Evolutionary conservation across 2,888 invertebrate species (phyloP).

Genomic region (Alitta virens): DNA sequence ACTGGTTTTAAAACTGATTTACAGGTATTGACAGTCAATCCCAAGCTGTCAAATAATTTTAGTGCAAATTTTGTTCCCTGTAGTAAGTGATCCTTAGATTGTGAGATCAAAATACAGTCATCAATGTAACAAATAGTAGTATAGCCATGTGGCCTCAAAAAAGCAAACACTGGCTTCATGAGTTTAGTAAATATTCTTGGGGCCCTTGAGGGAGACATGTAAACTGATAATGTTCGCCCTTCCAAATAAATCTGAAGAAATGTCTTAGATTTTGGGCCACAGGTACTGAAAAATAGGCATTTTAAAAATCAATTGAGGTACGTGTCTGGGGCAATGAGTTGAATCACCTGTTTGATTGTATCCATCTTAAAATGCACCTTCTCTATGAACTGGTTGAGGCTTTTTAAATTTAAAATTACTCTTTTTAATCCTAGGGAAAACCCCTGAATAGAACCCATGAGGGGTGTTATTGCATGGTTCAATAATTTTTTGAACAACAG

Average conservation of each 20-base stretch:
- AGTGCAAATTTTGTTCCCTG: not conserved
- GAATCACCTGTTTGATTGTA: not conserved
- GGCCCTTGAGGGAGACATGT: conserved; percentile 4
- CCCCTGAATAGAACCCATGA: too few relatives aligned
- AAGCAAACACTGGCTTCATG: conserved; percentile 4
- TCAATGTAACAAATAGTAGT: conserved; percentile 2
- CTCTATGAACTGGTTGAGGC: not conserved
- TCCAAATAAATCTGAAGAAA: conserved; percentile 6
- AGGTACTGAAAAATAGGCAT: conserved; percentile 6
- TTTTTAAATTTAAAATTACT: not conserved
- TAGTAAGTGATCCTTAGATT: too few relatives aligned
- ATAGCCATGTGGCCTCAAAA: not conserved
- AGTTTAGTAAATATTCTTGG: conserved; percentile 10
- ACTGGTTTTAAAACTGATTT: too few relatives aligned
- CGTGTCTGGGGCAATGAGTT: not conserved
- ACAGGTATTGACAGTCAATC: too few relatives aligned
- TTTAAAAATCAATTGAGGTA: not conserved
- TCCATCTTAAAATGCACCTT: conserved; percentile 13
- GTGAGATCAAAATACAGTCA: not conserved
- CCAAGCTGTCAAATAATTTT: not conserved
- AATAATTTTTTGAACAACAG: too few relatives aligned
- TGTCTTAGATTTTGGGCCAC: not conserved
- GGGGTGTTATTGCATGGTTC: too few relatives aligned
- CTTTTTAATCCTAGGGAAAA: too few relatives aligned
- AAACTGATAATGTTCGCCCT: conserved; percentile 2